A percentile compares a stretch with the other conserved stretches of the same genome.
These are phyloP conservation scores for Ecliptopera silaceata DNA, from an alignment of 2,888 invertebrate species.

Conservation along the genomic window DNA sequence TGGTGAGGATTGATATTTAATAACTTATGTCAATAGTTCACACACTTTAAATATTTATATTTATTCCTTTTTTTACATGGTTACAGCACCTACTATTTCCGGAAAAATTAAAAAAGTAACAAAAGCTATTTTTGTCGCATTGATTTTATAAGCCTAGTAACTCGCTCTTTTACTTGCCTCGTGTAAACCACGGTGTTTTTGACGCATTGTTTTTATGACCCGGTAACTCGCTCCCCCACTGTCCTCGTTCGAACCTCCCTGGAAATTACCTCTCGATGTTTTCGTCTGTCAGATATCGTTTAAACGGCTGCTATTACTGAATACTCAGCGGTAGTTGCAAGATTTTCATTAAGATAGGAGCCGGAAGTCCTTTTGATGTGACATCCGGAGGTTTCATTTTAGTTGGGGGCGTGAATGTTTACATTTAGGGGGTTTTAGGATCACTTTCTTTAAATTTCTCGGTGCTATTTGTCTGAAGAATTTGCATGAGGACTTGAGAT, in stretches of 20 bases:
- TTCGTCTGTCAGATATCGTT: constrained; percentile 37
- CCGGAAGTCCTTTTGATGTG: constrained; percentile 30
- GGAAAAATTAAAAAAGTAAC: no score
- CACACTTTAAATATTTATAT: no score
- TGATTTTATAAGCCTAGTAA: background rate
- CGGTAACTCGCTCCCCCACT: constrained; percentile 8
- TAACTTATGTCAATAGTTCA: no score
- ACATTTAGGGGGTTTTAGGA: background rate
- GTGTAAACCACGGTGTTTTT: background rate
- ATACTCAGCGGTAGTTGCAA: constrained; percentile 37
- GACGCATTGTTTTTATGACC: background rate
- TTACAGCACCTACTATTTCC: no score
- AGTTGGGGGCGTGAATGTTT: constrained; percentile 13
- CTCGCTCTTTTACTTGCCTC: background rate
- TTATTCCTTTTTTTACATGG: no score
- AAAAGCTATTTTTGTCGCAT: background rate
- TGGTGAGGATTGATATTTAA: no score
- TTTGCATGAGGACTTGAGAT: no score
- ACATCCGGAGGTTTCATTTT: constrained; percentile 28
- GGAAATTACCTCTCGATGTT: constrained; percentile 38
- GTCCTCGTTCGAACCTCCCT: constrained; percentile 9
- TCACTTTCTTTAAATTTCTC: background rate
- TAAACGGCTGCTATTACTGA: constrained; percentile 37
- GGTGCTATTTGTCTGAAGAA: background rate
- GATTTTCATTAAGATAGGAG: constrained; percentile 38